Evolutionary conservation across 2,113 vertebrate species (phyloP).

Genomic region (Corynorhinus townsendii): DNA sequence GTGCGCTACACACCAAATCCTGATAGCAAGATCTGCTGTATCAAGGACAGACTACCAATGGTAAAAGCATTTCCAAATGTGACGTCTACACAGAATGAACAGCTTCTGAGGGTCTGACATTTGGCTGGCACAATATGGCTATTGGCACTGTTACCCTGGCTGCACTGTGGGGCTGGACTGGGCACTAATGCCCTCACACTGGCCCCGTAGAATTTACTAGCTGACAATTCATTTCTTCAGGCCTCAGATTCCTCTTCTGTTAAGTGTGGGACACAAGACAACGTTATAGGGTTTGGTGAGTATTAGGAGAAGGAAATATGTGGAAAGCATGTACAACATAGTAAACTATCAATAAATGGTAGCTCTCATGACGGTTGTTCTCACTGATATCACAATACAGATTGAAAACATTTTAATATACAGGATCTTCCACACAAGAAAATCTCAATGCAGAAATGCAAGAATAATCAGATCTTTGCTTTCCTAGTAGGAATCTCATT

Average conservation of each 20-base stretch:
- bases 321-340: not conserved
- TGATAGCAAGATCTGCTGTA: rapidly evolving
- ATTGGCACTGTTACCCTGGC: rapidly evolving
- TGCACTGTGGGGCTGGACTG: rapidly evolving
- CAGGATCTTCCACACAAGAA: not conserved
- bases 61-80: not conserved
- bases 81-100: too few relatives aligned
- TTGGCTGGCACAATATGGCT: not conserved
- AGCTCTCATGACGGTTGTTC: not conserved
- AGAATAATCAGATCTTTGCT: slow-evolving; percentile 19
- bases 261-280: not conserved
- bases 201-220: rapidly evolving
- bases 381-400: not conserved
- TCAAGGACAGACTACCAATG: rapidly evolving
- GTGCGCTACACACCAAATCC: not conserved
- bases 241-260: not conserved
- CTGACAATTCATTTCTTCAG: not conserved
- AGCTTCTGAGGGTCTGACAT: not conserved
- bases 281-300: rapidly evolving
- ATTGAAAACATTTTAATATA: not conserved
- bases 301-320: not conserved
- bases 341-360: not conserved
- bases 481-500: not conserved
- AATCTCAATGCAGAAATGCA: slow-evolving; percentile 13
- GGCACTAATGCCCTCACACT: rapidly evolving